Percentiles rank a stretch among this genome's conserved stretches.
Conservation (phyloP, 2,888 invertebrate genomes). For the Tridacna crocea region DNA sequence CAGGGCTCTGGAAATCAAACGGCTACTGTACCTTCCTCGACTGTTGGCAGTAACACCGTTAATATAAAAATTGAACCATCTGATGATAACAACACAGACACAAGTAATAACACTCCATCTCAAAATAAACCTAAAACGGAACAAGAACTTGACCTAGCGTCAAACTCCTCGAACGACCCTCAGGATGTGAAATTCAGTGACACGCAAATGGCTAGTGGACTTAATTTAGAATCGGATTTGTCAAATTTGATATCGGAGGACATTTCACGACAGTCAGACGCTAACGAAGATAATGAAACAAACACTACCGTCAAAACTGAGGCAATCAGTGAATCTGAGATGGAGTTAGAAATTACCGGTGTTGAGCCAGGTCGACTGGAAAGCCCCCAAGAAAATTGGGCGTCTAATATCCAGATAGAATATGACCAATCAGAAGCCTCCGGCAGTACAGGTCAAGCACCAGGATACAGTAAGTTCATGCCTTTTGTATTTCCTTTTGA, state of each 20-base stretch:
- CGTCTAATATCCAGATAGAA: slow-evolving; percentile 35
- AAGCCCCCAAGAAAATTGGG: slow-evolving; percentile 47
- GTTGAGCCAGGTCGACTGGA: slow-evolving; percentile 46
- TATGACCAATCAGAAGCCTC: slow-evolving; percentile 38
- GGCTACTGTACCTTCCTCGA: neutral
- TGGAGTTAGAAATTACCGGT: slow-evolving; percentile 58
- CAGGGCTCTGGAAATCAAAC: neutral
- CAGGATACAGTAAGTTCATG: slow-evolving; percentile 51
- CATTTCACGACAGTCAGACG: slow-evolving; percentile 7
- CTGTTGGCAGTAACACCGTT: slow-evolving; percentile 11
- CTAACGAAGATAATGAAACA: neutral
- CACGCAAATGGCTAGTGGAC: slow-evolving; percentile 26
- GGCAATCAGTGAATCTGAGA: slow-evolving; percentile 50
- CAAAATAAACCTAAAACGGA: slow-evolving; percentile 15
- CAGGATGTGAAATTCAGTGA: slow-evolving; percentile 37
- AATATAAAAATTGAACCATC: slow-evolving; percentile 46
- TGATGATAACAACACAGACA: slow-evolving; percentile 25
- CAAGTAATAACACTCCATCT: slow-evolving; percentile 15
- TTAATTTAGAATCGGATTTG: slow-evolving; percentile 45
- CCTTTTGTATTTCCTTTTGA: no score
- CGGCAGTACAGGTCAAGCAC: slow-evolving; percentile 36
- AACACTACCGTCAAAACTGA: slow-evolving; percentile 46
- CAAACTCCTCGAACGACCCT: slow-evolving; percentile 44
- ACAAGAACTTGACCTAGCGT: slow-evolving; percentile 29
- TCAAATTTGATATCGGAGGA: slow-evolving; percentile 44